Evolutionary conservation across 2,797 vertebrate genomes (phyloP).

Genomic region (Lates japonicus): DNA sequence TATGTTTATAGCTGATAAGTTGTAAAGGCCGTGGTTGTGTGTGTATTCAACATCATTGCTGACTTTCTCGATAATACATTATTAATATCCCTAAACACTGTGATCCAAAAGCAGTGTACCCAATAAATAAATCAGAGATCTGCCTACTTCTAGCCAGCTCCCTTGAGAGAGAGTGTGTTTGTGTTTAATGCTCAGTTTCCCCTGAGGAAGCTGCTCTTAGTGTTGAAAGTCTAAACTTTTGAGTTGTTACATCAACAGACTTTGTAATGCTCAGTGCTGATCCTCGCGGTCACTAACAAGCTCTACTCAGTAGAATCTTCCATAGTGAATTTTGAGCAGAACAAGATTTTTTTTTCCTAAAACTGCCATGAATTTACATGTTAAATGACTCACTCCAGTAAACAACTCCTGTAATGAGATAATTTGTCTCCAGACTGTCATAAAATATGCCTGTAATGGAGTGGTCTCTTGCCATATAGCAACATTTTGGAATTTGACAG

Average conservation of each 20-base stretch:
- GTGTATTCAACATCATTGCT: conserved; percentile 42
- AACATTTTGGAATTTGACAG: not conserved
- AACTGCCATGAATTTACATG: conserved; percentile 32
- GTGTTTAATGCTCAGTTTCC: conserved; percentile 56
- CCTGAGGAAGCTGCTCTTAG: conserved; percentile 49
- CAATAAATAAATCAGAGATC: conserved; percentile 78
- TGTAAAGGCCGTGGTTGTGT: conserved; percentile 31
- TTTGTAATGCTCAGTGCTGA: conserved; percentile 14
- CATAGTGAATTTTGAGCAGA: not conserved
- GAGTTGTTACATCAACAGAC: conserved; percentile 42
- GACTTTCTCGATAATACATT: conserved; percentile 67
- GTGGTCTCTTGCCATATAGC: not conserved
- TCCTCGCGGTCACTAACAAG: conserved; percentile 31
- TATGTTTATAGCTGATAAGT: conserved; percentile 31
- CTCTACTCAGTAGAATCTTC: conserved; percentile 15
- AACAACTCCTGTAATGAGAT: conserved; percentile 20
- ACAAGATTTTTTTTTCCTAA: not conserved
- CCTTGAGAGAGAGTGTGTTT: conserved; percentile 48
- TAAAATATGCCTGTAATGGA: conserved; percentile 12
- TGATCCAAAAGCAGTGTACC: conserved; percentile 69
- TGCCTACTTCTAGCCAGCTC: conserved; percentile 53
- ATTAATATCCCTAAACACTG: conserved; percentile 78
- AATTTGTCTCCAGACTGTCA: conserved; percentile 9
- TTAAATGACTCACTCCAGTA: conserved; percentile 20
- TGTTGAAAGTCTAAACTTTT: conserved; percentile 61